These are phyloP conservation scores for Mesocricetus auratus DNA, from an alignment of 2,113 vertebrate species.

Conservation along the genomic window DNA sequence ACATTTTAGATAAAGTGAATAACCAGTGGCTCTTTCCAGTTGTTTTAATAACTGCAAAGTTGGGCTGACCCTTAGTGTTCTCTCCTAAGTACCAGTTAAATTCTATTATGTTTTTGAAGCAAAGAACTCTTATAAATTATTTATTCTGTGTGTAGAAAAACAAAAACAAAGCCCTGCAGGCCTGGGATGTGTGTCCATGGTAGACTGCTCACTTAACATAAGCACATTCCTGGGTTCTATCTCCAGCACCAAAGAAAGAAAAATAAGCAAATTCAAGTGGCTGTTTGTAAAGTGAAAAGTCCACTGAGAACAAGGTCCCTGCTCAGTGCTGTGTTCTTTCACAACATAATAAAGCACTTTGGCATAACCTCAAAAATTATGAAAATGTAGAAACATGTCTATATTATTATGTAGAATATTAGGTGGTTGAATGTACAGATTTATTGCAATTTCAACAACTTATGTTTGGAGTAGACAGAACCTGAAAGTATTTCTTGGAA, in stretches of 20 bases:
- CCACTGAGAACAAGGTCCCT: constrained; percentile 39
- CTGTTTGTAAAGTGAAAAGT: not conserved
- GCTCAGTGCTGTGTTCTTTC: constrained; percentile 23
- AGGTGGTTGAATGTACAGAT: not conserved
- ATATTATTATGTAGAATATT: not conserved
- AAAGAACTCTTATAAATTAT: not conserved
- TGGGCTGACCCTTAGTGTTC: not conserved
- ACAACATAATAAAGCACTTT: constrained; percentile 31
- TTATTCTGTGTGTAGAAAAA: not conserved
- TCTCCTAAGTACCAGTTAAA: not conserved
- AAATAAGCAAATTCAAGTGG: not conserved
- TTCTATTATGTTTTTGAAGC: constrained; percentile 4
- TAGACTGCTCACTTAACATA: not conserved
- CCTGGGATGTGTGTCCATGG: too few species aligned
- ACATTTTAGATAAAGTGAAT: not conserved
- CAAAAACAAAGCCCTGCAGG: not conserved
- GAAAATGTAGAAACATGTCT: constrained; percentile 31
- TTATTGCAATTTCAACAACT: constrained; percentile 43
- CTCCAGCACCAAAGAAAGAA: not conserved
- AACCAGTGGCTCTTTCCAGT: not conserved
- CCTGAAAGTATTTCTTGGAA: constrained; percentile 49
- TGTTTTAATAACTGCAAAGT: constrained; percentile 12
- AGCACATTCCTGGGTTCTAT: not conserved
- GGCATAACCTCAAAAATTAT: constrained; percentile 41
- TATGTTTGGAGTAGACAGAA: constrained; percentile 44